Base-by-base conservation (phyloP, 2,797 vertebrate genomes). In the Melanotaenia trifasciata region DNA sequence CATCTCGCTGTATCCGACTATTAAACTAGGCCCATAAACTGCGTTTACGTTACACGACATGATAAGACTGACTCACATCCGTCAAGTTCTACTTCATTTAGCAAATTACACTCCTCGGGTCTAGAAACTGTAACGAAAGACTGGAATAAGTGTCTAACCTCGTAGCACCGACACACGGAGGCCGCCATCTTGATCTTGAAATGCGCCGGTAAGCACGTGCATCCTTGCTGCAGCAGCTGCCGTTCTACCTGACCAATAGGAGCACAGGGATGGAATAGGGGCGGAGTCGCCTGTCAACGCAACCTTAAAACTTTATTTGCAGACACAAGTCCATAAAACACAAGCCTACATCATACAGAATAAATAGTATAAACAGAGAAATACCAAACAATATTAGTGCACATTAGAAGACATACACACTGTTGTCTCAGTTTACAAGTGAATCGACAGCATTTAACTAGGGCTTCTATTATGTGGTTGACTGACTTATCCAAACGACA, bases 121-220 rank as follows among this genome's bases (percentile, higher is more conserved):
- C 0, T 0, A 0, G 10, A 0, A 18, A 33, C n/a, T 11, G 60
- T 1, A 51, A 9, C 26, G 59, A 81, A 84, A 54, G 67, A 72
- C 58, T 60, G 51, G 60, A 65, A 80, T 68, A 63, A 62, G 8
- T 12, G 63, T 43, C 92, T 92, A 14, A 95, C 94, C 91, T 88
- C 90, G 79, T 91, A 93, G 62, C 93, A 93, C 74, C 90, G 90
- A 92, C 91, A 91, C 72, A 94, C 57, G 85, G 91, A 92, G 82
- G 94, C 87, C 80, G 93, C 93, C 94, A 94, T 94, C 90, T 94
- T 94, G 87, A 80, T 81, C 75, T 81, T 70, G 51, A 63, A 79
- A 43, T 79, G 73, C 66, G 58, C 81, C 43, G 65, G 84, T 81
- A 30, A 47, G 61, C 91, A 94, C 81, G 89, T 91, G 92, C 33